Percentiles rank a stretch among this genome's conserved stretches.
These are phyloP conservation scores for Erebia ligea DNA, from an alignment of 2,888 invertebrate genomes.

Conservation along the genomic window DNA sequence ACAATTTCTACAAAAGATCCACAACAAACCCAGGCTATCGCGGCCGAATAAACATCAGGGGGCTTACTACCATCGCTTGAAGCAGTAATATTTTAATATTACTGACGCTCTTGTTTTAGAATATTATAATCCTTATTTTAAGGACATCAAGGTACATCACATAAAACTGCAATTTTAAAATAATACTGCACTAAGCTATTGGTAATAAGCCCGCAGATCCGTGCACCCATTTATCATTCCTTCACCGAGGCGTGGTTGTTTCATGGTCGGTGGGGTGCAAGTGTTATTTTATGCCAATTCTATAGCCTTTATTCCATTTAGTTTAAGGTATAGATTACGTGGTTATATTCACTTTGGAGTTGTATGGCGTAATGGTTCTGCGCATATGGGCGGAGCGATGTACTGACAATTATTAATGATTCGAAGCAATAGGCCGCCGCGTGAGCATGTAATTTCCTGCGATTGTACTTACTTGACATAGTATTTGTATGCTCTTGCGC, in stretches of 20 bases:
- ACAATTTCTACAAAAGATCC: conserved; percentile 12
- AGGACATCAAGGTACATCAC: too few relatives aligned
- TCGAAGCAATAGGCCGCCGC: conserved; percentile 44
- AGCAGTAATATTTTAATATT: too few relatives aligned
- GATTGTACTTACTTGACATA: conserved; percentile 4
- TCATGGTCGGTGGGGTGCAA: conserved; percentile 32
- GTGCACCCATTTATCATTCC: conserved; percentile 44
- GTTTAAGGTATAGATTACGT: conserved; percentile 35
- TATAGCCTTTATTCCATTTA: conserved; percentile 39
- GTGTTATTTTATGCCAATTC: conserved; percentile 6
- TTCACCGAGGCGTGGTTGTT: conserved; percentile 45
- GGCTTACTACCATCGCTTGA: too few relatives aligned
- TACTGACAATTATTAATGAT: conserved; percentile 75
- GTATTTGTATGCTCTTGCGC: background rate
- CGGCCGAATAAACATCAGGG: conserved; percentile 12
- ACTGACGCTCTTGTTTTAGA: too few relatives aligned
- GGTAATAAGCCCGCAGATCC: background rate
- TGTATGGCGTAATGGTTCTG: conserved; percentile 59
- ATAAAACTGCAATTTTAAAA: too few relatives aligned
- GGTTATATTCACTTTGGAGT: background rate
- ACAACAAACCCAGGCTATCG: conserved; percentile 14
- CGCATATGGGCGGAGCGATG: conserved; percentile 69
- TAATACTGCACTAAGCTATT: too few relatives aligned
- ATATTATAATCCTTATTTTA: too few relatives aligned
- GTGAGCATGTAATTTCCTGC: conserved; percentile 12